These are phyloP conservation scores for Julus scanicus DNA, from an alignment of 2,888 invertebrate genomes.

Conservation along the genomic window DNA sequence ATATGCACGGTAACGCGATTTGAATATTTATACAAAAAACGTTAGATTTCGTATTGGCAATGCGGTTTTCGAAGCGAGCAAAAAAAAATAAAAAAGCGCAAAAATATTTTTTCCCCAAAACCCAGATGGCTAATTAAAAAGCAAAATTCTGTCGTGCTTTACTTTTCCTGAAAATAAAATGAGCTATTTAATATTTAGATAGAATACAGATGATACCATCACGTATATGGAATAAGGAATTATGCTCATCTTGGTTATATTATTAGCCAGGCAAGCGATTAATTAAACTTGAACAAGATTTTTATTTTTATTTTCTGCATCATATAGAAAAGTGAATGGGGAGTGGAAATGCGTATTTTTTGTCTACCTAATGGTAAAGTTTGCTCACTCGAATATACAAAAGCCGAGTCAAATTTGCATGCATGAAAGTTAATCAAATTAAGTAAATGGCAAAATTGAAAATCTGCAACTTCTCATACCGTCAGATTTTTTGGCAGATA, in stretches of 20 bases:
- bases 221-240: slow-evolving; percentile 36
- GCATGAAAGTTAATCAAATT: slow-evolving; percentile 47
- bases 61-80: not conserved
- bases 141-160: slow-evolving; percentile 38
- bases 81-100: slow-evolving; percentile 7
- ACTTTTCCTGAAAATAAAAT: slow-evolving; percentile 24
- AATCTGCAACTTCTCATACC: slow-evolving; percentile 40
- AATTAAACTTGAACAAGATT: slow-evolving; percentile 47
- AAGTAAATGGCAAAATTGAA: slow-evolving; percentile 45
- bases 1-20: slow-evolving; percentile 47
- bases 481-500: slow-evolving; percentile 37
- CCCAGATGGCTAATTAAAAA: slow-evolving; percentile 45
- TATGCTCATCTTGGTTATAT: slow-evolving; percentile 45
- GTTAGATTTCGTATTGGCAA: not conserved
- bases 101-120: not conserved
- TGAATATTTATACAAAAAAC: slow-evolving; percentile 41
- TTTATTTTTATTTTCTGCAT: not conserved
- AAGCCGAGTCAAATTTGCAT: slow-evolving; percentile 45
- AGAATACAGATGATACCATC: slow-evolving; percentile 43
- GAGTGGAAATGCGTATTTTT: not conserved
- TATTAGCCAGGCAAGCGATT: slow-evolving; percentile 45
- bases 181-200: slow-evolving; percentile 40
- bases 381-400: slow-evolving; percentile 43
- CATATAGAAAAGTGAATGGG: not conserved
- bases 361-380: slow-evolving; percentile 24